Evolutionary conservation across 2,888 invertebrate genomes (phyloP), one percentile per base, ranked within the genome.

Genomic region (Caenorhabditis sp.): DNA sequence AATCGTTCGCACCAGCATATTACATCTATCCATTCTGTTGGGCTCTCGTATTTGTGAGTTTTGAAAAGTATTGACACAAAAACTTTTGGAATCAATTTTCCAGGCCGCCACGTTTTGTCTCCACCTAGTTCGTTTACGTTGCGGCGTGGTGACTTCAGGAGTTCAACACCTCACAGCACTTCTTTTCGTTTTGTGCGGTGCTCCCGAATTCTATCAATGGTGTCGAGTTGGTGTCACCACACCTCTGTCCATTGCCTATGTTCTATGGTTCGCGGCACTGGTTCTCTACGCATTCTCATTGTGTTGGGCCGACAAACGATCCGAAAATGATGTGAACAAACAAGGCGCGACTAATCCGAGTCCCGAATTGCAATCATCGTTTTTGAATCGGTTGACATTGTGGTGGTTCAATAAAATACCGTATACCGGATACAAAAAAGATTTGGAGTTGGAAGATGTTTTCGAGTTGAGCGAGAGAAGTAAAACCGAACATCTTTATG

Each of bases 151-250:
- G 85, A 93, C 95, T 12, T 96, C 97, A 5, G 97, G 96, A 1
- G 91, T 94, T 65, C 90, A 95, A 72, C 95, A 95, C 89, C 89
- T 94, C 79, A 96, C 95, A 89, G 97, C 96, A 94, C 89, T 95
- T 27, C 86, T 95, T 0, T 88, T 94, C 63, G 89, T 91, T 0
- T 36, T 95, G 49, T 92, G 92, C 59, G 93, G 93, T 1, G 90
- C 92, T 14, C 84, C 86, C 0, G 86, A 86, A 69, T 65, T 84
- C 8, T 85, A 85, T 64, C 76, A 80, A 50, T 79, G 83, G 79
- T 58, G 77, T 24, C 70, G 83, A n/a, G 69, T 58, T 19, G 60
- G 71, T 51, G 70, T 67, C 27, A 50, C 61, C n/a, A 12, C 36
- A 0, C 58, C 71, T 0, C 19, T 78, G 5, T 73, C 67, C 23